Evolutionary conservation across 1,140 invertebrate species (phyloP).

Genomic region (Dufourea novaeangliae): DNA sequence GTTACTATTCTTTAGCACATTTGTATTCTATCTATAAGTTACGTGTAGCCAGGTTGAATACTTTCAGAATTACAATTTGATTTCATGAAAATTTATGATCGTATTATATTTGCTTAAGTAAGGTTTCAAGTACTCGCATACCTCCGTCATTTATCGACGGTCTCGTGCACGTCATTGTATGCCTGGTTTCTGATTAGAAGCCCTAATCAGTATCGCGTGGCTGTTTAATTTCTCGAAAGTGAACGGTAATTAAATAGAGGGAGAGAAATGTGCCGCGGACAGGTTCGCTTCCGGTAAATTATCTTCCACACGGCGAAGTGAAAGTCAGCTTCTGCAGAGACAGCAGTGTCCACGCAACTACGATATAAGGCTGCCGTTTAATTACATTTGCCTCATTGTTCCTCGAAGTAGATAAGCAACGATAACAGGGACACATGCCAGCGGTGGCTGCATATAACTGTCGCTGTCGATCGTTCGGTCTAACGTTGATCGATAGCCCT

Average conservation of each 20-base stretch:
- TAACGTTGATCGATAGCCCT: background rate
- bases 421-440: background rate
- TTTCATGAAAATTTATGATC: too few relatives aligned
- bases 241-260: slow-evolving; percentile 1
- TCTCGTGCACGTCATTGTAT: background rate
- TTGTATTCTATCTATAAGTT: too few relatives aligned
- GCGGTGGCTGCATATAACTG: background rate
- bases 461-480: background rate
- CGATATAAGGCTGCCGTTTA: slow-evolving; percentile 14
- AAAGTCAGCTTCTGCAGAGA: slow-evolving; percentile 8
- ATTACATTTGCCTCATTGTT: slow-evolving; percentile 40
- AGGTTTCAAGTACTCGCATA: background rate
- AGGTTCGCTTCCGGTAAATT: slow-evolving; percentile 19
- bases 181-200: background rate
- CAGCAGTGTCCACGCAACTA: slow-evolving; percentile 9
- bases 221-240: background rate
- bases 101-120: too few relatives aligned
- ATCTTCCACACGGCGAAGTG: slow-evolving; percentile 10
- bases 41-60: too few relatives aligned
- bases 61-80: too few relatives aligned
- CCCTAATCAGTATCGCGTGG: background rate
- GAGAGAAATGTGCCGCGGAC: background rate
- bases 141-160: background rate
- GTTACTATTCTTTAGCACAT: too few relatives aligned
- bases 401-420: slow-evolving; percentile 15